Evolutionary conservation across 2,113 vertebrate species (phyloP).

Genomic region (Agapornis roseicollis): DNA sequence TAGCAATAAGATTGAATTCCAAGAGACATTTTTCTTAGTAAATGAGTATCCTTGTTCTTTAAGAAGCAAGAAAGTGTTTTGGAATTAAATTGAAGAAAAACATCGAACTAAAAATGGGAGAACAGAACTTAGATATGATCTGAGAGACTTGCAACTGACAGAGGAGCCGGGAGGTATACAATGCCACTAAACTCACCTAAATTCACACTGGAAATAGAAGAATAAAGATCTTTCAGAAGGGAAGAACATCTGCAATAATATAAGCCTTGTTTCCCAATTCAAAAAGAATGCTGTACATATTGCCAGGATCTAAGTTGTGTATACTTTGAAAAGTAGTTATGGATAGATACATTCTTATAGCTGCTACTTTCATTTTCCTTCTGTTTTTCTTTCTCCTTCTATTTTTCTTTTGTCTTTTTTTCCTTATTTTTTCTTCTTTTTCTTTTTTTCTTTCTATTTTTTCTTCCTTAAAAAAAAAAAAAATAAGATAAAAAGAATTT

Average conservation of each 20-base stretch:
- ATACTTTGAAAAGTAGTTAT: not conserved
- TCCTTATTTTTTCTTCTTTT: not conserved
- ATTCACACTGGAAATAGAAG: not conserved
- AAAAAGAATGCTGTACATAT: not conserved
- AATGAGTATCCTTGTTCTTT: not conserved
- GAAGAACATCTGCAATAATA: not conserved
- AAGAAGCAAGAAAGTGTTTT: not conserved
- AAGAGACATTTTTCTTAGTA: not conserved
- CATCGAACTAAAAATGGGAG: not conserved
- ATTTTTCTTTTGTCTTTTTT: too few species aligned
- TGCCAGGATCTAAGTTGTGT: not conserved
- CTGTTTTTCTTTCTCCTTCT: not conserved
- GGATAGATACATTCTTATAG: not conserved
- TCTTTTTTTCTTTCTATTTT: rapidly evolving
- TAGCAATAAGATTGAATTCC: not conserved
- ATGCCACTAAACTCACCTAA: not conserved
- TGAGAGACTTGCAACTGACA: not conserved
- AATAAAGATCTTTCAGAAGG: not conserved
- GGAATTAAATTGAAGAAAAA: not conserved
- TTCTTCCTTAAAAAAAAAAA: too few species aligned
- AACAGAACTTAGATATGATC: not conserved
- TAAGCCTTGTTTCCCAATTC: not conserved
- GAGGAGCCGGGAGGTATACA: not conserved
- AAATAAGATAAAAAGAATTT: not conserved
- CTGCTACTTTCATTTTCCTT: not conserved